Conservation (phyloP, 2,797 vertebrate genomes). For the Microcaecilia unicolor region DNA sequence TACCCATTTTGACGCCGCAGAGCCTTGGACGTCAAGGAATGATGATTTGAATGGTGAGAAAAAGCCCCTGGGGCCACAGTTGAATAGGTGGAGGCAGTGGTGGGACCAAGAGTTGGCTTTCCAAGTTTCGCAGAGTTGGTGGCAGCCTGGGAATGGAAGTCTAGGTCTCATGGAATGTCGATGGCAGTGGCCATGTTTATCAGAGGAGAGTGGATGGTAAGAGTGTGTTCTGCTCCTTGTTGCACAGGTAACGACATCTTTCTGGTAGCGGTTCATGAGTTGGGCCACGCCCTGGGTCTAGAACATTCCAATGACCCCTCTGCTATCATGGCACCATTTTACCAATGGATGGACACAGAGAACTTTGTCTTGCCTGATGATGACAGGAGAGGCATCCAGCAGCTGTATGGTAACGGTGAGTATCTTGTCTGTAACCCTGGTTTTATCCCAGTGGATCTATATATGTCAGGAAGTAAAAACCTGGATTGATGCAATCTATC, state of each 20-base stretch:
- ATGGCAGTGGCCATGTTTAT: not conserved
- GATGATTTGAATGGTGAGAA: constrained; percentile 73
- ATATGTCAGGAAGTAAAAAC: too few relatives aligned
- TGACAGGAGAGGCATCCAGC: constrained; percentile 79
- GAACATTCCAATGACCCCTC: constrained; percentile 81
- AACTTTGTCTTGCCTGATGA: constrained; percentile 81
- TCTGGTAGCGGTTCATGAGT: constrained; percentile 82
- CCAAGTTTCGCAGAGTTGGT: too few relatives aligned
- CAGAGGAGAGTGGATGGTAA: not conserved
- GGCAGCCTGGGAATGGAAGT: not conserved
- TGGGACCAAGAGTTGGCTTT: too few relatives aligned
- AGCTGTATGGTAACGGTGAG: constrained; percentile 66
- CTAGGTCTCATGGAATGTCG: not conserved
- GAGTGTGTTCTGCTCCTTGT: not conserved
- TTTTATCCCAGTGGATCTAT: too few relatives aligned
- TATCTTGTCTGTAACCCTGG: too few relatives aligned
- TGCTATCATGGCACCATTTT: constrained; percentile 89
- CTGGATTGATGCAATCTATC: too few relatives aligned
- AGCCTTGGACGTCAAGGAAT: constrained; percentile 79
- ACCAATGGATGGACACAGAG: constrained; percentile 88
- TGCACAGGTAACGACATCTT: constrained; percentile 79
- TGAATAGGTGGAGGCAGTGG: too few relatives aligned
- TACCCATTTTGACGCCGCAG: constrained; percentile 83
- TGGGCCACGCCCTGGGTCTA: constrained; percentile 82
- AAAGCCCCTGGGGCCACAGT: not conserved